phyloP scores from a whole-genome alignment of 2,113 vertebrate genomes.

The Mesocricetus auratus region DNA sequence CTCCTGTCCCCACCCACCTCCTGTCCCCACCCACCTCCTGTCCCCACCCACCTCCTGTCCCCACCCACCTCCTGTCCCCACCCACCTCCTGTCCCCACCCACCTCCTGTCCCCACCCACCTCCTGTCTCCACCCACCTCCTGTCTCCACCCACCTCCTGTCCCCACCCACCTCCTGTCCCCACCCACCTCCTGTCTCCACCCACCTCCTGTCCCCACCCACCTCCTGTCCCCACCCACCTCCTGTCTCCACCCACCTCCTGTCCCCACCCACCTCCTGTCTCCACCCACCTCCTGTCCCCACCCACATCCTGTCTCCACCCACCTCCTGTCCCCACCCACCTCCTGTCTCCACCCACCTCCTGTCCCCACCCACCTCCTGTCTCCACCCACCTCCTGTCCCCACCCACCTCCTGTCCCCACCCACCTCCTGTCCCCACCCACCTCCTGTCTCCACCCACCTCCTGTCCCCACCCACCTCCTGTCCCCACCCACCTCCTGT shows the following conservation, averaged over 20 bases:
- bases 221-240: neutral
- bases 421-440: neutral
- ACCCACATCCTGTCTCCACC: neutral
- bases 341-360: neutral
- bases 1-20: too few relatives aligned
- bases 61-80: too few relatives aligned
- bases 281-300: too few relatives aligned
- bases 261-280: neutral
- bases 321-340: neutral
- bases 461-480: neutral
- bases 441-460: too few relatives aligned
- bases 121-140: too few relatives aligned
- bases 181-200: too few relatives aligned
- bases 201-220: neutral
- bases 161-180: neutral
- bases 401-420: neutral
- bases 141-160: neutral
- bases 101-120: too few relatives aligned
- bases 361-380: neutral
- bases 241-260: neutral
- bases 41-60: too few relatives aligned
- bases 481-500: too few relatives aligned
- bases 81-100: too few relatives aligned
- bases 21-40: too few relatives aligned
- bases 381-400: too few relatives aligned